These are phyloP conservation scores for Psittacula derbiana DNA, from an alignment of 2,797 vertebrate species.

Conservation along the genomic window DNA sequence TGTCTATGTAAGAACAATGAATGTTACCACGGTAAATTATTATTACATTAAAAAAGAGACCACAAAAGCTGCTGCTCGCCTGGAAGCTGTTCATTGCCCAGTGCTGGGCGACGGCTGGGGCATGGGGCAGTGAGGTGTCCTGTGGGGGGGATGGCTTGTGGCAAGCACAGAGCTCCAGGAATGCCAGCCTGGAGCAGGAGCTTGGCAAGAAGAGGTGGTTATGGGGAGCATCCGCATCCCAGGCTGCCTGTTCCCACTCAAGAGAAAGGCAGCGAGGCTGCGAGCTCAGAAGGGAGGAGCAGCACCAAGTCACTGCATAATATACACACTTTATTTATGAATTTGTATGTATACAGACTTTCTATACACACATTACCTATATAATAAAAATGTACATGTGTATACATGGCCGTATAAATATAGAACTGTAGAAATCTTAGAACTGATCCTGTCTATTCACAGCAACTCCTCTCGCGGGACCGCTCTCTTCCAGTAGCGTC, in stretches of 20 bases:
- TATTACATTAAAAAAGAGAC: conserved; percentile 62
- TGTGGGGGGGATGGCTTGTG: rapidly evolving
- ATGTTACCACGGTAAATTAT: conserved; percentile 71
- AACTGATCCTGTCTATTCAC: conserved; percentile 72
- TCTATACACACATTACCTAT: conserved; percentile 81
- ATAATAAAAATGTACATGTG: conserved; percentile 84
- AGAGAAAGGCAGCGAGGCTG: neutral
- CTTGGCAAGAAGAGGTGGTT: neutral
- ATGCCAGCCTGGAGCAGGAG: neutral
- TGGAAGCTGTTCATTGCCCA: neutral
- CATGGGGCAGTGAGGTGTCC: rapidly evolving
- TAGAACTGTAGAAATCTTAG: conserved; percentile 78
- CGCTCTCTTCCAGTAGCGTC: conserved; percentile 5
- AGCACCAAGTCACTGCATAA: conserved; percentile 71
- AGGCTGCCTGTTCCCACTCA: neutral
- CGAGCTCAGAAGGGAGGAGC: neutral
- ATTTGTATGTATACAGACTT: conserved; percentile 77
- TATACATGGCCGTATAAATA: conserved; percentile 81
- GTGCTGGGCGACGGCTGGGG: rapidly evolving
- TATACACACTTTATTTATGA: conserved; percentile 82
- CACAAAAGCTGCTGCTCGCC: neutral
- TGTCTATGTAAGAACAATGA: conserved; percentile 71
- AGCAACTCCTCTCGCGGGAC: conserved; percentile 42
- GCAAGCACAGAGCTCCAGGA: neutral
- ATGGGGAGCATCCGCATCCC: neutral